A percentile compares a stretch with the other conserved stretches of the same genome.
Evolutionary conservation across 2,888 invertebrate species (phyloP).

Genomic region (Selenia dentaria): DNA sequence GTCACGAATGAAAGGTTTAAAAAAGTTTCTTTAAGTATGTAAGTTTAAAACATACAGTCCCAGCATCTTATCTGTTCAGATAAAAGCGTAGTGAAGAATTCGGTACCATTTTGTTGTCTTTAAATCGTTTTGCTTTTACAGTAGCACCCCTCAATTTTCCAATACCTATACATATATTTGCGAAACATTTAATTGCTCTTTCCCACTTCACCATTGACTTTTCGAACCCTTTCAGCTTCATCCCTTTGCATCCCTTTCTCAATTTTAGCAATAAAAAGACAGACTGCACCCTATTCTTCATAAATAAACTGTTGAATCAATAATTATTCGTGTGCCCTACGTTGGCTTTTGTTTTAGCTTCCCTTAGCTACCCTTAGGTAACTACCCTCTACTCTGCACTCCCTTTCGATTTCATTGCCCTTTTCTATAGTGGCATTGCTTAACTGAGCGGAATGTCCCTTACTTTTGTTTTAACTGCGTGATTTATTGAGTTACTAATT

Average conservation of each 20-base stretch:
- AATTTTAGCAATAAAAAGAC: conserved; percentile 61
- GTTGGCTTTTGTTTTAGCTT: conserved; percentile 67
- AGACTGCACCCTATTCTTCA: conserved; percentile 55
- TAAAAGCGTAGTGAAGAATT: too few species aligned
- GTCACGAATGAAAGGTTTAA: too few species aligned
- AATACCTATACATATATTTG: conserved; percentile 10
- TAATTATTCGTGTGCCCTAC: conserved; percentile 59
- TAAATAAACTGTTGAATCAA: conserved; percentile 64
- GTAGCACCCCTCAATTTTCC: conserved; percentile 2
- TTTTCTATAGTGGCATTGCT: conserved; percentile 69
- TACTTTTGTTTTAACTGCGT: conserved; percentile 10
- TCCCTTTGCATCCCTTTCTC: conserved; percentile 19
- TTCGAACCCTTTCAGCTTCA: conserved; percentile 18
- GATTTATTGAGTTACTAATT: conserved; percentile 12
- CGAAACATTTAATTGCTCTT: conserved; percentile 27
- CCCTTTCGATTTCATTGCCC: conserved; percentile 61
- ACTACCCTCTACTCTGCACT: conserved; percentile 53
- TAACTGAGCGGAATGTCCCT: conserved; percentile 35
- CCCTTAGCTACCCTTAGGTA: conserved; percentile 52
- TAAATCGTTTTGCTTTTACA: too few species aligned
- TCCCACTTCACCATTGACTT: conserved; percentile 21
- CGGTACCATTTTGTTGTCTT: too few species aligned
- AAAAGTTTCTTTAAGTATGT: too few species aligned
- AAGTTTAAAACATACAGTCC: too few species aligned
- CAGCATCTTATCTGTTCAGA: too few species aligned